Evolutionary conservation across 1,140 invertebrate genomes (phyloP), one percentile per base, ranked within the genome.

Genomic region (Diorhabda sublineata): DNA sequence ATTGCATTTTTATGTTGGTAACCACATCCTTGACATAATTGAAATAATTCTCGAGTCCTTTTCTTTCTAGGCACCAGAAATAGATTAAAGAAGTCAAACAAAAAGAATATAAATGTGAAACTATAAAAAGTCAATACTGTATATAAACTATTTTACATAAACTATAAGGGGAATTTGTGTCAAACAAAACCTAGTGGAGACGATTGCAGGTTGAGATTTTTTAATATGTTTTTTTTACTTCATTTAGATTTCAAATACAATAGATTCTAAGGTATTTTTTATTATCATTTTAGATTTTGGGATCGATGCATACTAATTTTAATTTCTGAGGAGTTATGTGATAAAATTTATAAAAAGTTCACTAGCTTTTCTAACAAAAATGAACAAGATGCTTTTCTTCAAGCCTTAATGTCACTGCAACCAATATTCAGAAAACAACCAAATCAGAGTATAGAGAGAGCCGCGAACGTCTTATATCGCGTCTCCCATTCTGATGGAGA

Each of bases 301-400:
- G 11, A 9, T 44, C 45, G 42, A 63, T 63, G 45, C 9, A 63
- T 42, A 47, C 43, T 9, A 44, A 63, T 44, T 44, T 63, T 44
- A 45, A 56, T 7, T 11, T 44, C 45, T 9, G 45, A 44, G 61
- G 61, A 63, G 42, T 63, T 63, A 63, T 6, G 45, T 63, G 43
- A 63, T 42, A 63, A 44, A 44, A 63, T 42, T 42, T 63, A 63
- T 63, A 26, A 26, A 26, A 26, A 26, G 26, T 26, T 26, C 11
- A 11, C 11, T 11, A 11, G 11, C 11, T 11, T 11, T 11, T 11
- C 11, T 11, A 11, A 0, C 11, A 11, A 11, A 11, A 11, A 11
- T 11, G 11, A 11, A 11, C 11, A 11, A 11, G 11, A 11, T 11
- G 11, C 11, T 11, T 11, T 11, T 11, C 11, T 11, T 11, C 11